Evolutionary conservation across 1,140 invertebrate species (phyloP).

Genomic region (Caerostris extrusa): DNA sequence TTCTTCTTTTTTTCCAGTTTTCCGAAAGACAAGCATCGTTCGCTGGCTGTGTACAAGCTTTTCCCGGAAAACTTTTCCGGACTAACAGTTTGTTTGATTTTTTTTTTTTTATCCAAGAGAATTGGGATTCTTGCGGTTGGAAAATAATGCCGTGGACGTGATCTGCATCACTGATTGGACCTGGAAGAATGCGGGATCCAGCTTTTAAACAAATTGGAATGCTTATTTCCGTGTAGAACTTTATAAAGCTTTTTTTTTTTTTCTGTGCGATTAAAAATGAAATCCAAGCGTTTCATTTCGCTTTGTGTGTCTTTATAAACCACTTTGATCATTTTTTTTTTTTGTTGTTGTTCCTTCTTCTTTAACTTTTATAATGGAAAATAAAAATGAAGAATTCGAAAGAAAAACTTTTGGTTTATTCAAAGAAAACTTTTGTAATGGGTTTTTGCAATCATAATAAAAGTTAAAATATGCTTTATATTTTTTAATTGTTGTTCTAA

Average conservation of each 20-base stretch:
- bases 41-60: constrained; percentile 11
- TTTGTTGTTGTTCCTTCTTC: background rate
- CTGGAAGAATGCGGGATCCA: background rate
- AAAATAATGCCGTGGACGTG: constrained; percentile 43
- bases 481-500: too few species aligned
- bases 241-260: background rate
- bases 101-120: background rate
- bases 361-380: background rate
- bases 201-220: constrained; percentile 64
- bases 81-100: constrained; percentile 39
- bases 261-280: constrained; percentile 46
- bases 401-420: background rate
- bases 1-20: background rate
- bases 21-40: background rate
- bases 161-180: constrained; percentile 29
- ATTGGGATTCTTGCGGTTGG: background rate
- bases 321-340: background rate
- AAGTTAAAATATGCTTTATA: too few species aligned
- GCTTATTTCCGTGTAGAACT: background rate
- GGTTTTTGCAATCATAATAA: background rate
- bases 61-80: constrained; percentile 13
- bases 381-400: background rate
- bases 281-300: constrained; percentile 8
- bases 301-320: background rate
- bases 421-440: background rate